Base-by-base conservation (phyloP, 2,113 vertebrate genomes). In the Erinaceus europaeus region DNA sequence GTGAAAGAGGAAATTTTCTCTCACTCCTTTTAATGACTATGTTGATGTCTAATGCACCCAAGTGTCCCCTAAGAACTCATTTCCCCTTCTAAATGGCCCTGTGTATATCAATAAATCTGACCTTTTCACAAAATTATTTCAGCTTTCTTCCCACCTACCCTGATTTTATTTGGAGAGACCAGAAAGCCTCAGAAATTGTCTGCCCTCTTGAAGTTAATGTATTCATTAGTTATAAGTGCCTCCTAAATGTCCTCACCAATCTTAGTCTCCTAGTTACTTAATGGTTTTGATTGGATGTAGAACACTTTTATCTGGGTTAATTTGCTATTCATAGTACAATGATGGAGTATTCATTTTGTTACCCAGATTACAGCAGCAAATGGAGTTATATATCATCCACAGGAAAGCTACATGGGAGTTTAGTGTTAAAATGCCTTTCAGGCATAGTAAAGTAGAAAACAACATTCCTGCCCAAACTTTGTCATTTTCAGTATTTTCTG, bases 321-420 rank as follows among this genome's bases (percentile, higher is more conserved):
- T 98, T 97, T 97, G 95, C 96, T 97, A 97, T 97, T 97, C 97
- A 97, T 94, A 97, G 96, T 94, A 96, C 94, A 96, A 89, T 97
- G 97, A 98, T 96, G 96, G 96, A 97, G 96, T 96, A 94, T 95
- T 97, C 97, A 96, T 97, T 98, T 97, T 97, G 97, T 95, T 97
- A 94, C 96, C 85, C 92, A 94, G 96, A 97, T 97, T 96, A 97
- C 95, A 94, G 95, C 95, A 93, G 96, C 95, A 97, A 97, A 97
- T 97, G 96, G 96, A 95, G 96, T 96, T 94, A 97, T 97, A 94
- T 52, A 97, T 98, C 97, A 97, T 94, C 93, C 89, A 9, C 71
- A 83, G 94, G 96, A 94, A 92, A 61, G 82, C 93, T 90, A 90
- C 96, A n/a, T n/a, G n/a, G n/a, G 88, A 90, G 93, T 88, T 95